Percentiles rank a stretch among this genome's conserved stretches.
These are phyloP conservation scores for Tanypteryx hageni DNA, from an alignment of 2,888 invertebrate species.

Conservation along the genomic window DNA sequence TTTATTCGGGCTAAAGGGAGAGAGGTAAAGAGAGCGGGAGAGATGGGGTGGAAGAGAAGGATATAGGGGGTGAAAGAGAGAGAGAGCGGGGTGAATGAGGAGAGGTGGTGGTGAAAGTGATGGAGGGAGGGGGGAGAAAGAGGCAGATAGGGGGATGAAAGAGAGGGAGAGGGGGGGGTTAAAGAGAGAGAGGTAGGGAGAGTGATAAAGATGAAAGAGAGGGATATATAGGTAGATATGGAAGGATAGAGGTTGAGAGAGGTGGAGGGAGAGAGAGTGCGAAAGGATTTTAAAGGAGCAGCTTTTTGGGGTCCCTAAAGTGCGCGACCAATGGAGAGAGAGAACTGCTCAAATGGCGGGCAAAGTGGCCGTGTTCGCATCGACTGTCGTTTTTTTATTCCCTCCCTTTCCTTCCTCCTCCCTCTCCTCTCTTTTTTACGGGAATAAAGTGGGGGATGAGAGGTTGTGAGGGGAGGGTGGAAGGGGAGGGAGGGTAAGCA, in stretches of 20 bases:
- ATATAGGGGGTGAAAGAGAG: background rate
- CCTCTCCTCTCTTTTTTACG: background rate
- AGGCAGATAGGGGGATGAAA: background rate
- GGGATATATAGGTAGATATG: background rate
- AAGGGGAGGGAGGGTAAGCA: background rate
- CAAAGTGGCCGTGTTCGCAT: slow-evolving; percentile 16
- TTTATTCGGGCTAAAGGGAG: too few species aligned
- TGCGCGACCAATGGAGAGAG: slow-evolving; percentile 27
- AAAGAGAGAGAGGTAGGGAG: background rate
- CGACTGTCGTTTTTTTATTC: slow-evolving; percentile 1
- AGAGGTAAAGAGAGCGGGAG: background rate
- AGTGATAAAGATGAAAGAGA: background rate
- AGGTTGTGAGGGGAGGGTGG: background rate
- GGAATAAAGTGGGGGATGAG: background rate
- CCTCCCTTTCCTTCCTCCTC: background rate
- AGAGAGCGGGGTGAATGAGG: too few species aligned
- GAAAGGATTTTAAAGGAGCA: background rate
- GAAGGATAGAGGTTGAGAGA: background rate
- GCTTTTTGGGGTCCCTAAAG: background rate
- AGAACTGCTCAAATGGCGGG: slow-evolving; percentile 3
- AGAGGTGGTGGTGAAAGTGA: too few species aligned
- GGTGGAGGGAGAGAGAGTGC: background rate
- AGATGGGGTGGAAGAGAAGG: background rate
- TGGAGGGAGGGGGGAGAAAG: too few species aligned
- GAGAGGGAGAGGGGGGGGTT: background rate